Base-by-base conservation (phyloP, 92 coral and sea anemone species). In the Heteractis magnifica region DNA sequence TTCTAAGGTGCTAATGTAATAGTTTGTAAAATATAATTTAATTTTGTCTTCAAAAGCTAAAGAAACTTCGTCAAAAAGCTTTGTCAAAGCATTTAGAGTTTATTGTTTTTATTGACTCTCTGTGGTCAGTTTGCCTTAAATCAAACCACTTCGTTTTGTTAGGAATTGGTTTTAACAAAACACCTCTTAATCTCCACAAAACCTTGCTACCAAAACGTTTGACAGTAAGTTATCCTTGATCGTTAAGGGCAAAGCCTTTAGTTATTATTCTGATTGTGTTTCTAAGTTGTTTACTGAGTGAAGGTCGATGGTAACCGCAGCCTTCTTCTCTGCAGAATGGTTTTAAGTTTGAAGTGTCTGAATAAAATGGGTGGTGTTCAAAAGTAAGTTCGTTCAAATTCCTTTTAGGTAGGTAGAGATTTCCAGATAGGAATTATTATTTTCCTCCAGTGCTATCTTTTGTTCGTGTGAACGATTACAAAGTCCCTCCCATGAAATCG, bases 1-100 rank as follows among this genome's bases (percentile, higher is more conserved):
- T 72, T 77, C 79, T 76, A 82, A 91, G 86, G 93, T 94, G 94
- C 85, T 91, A 87, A 94, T 91, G 87, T 83, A 89, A 88, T 90
- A 85, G 90, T 77, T 78, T 81, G 82, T 52, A 77, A 85, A 71
- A 75, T 91, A 87, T 89, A 91, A 89, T 85, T 77, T 85, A 81
- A 94, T 91, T 87, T 89, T 70, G 72, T 82, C 89, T 78, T 87
- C 88, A 65, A 80, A 80, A 80, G 83, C 75, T 62, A 64, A 53
- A 64, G 65, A 48, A 78, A 78, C 55, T 18, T 65, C 59, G 49
- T 79, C 83, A 60, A 10, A 79, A 49, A 49, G 84, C 56, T 56
- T 79, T 65, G 58, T 23, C 15, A 44, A 49, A 44, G 83, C 20
- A 19, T 79, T 79, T 60, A 79, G 65, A 51, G 62, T 68, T 80